Evolutionary conservation across 2,113 vertebrate genomes (phyloP), one percentile per base, ranked within the genome.

Genomic region (Myotis davidii): DNA sequence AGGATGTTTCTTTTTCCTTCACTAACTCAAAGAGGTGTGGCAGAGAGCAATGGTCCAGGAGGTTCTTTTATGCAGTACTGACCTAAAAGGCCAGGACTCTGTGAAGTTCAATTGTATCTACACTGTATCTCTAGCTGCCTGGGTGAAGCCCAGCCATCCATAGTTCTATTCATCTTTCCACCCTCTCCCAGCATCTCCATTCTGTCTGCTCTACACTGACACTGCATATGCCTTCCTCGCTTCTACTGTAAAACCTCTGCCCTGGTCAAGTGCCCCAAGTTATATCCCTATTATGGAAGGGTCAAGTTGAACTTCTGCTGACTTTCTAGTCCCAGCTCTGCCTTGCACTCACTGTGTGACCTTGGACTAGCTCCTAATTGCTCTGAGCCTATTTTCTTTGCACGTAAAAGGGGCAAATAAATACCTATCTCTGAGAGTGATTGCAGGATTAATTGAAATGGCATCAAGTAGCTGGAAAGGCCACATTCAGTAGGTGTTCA

Each of bases 1-100:
- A 96, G 59, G 42, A 9, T 85, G 39, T 94, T 97, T 97, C 88
- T 37, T 87, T 96, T 93, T 54, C 94, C 95, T 94, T 82, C 78
- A 88, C 50, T 97, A n/a, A n/a, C 91, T 77, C 82, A 67, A 86
- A 70, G 92, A 94, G 96, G 94, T 95, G 85, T 91, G 83, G 78
- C 95, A 72, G 12, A 87, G 11, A 90, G 85, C 96, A 96, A 61
- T 29, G 78, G 17, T 96, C 27, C 34, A 85, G 78, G 93, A 86
- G 90, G 8, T 85, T 97, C 64, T 94, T 69, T 95, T 87, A n/a
- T 77, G n/a, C 79, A 37, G 12, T 34, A 27, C 8, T 97, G 93
- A 95, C 81, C 88, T 95, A 52, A 97, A 95, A 97, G 76, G 69
- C 0, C 92, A 48, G 77, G 70, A 52, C 61, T 94, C 93, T 65